Conservation (phyloP, 2,888 invertebrate genomes). For the Lasioglossum figueresi region DNA sequence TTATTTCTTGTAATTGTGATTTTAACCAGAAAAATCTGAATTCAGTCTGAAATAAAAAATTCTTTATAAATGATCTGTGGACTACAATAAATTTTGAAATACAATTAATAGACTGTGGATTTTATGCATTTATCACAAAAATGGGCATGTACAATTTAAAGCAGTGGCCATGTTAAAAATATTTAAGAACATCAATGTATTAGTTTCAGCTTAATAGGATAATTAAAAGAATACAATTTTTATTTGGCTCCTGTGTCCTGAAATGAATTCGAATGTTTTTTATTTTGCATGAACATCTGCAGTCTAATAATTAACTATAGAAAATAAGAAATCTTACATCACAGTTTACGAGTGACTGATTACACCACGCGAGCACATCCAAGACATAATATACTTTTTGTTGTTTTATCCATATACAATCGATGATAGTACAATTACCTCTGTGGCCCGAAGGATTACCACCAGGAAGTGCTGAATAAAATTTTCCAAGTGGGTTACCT, state of each 20-base stretch:
- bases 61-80: conserved; percentile 13
- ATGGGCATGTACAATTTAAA: no score
- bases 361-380: conserved; percentile 93
- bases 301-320: not conserved
- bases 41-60: conserved; percentile 87
- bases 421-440: conserved; percentile 89
- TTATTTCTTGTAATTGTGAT: conserved; percentile 89
- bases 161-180: no score
- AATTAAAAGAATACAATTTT: no score
- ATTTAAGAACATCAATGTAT: no score
- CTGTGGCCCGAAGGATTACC: conserved; percentile 85
- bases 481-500: conserved; percentile 84
- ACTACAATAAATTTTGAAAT: conserved; percentile 11
- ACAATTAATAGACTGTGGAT: not conserved
- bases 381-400: conserved; percentile 90
- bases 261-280: no score
- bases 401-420: conserved; percentile 90
- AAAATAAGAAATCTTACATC: conserved; percentile 86
- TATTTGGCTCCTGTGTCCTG: no score
- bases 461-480: conserved; percentile 89
- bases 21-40: conserved; percentile 94
- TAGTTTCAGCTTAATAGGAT: no score
- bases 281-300: no score
- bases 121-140: no score
- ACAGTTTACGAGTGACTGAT: conserved; percentile 88